phyloP scores from a whole-genome alignment of 1,140 invertebrate genomes.

The Wiebesia pumilae region DNA sequence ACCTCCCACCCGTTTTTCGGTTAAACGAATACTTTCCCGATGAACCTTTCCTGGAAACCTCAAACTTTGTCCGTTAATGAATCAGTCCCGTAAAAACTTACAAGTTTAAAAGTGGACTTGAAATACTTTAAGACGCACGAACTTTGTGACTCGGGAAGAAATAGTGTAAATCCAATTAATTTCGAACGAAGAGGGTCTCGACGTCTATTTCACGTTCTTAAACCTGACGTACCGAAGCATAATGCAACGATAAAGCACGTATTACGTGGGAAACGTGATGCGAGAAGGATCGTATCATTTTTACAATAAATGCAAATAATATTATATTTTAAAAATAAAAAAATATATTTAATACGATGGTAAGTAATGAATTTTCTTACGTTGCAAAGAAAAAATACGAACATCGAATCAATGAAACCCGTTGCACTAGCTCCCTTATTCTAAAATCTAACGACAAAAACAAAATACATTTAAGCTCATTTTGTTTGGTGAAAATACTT shows the following conservation, averaged over 20 bases:
- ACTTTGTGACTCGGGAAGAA: neutral
- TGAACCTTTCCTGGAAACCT: neutral
- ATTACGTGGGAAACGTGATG: neutral
- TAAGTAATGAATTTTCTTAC: too few relatives aligned
- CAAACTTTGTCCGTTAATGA: slow-evolving; percentile 19
- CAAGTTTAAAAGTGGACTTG: neutral
- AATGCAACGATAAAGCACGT: neutral
- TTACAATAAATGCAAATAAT: too few relatives aligned
- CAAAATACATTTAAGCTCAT: too few relatives aligned
- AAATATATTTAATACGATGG: too few relatives aligned
- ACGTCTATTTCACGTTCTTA: neutral
- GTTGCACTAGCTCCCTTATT: too few relatives aligned
- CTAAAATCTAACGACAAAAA: too few relatives aligned
- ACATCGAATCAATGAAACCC: too few relatives aligned
- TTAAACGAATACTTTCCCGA: neutral
- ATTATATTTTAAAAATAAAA: too few relatives aligned
- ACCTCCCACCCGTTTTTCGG: neutral
- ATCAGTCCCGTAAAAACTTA: slow-evolving; percentile 33
- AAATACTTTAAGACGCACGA: slow-evolving; percentile 4
- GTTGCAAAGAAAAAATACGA: too few relatives aligned
- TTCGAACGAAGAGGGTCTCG: neutral
- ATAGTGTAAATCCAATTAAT: slow-evolving; percentile 28
- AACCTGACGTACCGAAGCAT: neutral
- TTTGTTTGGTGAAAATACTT: too few relatives aligned
- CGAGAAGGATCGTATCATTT: neutral